These are phyloP conservation scores for Eurytoma adleriae DNA, from an alignment of 2,888 invertebrate genomes.

Conservation along the genomic window DNA sequence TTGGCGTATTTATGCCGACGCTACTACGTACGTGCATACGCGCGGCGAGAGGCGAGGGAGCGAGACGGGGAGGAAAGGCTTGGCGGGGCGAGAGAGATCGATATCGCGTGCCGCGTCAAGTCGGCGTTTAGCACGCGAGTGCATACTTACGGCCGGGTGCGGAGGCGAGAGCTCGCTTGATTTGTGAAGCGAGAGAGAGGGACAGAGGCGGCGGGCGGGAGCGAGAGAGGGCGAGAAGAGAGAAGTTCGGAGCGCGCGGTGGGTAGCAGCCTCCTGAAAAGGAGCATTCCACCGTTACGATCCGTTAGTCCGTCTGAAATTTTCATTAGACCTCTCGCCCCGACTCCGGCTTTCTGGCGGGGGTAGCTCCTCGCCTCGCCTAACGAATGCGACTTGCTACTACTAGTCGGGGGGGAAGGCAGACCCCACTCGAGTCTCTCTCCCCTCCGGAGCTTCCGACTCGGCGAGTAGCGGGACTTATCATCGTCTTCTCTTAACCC, in stretches of 20 bases:
- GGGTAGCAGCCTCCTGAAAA: not conserved
- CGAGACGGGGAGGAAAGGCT: constrained; percentile 30
- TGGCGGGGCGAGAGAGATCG: constrained; percentile 30
- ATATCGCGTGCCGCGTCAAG: constrained; percentile 39
- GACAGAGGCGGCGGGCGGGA: not conserved
- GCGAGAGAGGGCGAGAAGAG: not conserved
- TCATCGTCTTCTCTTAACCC: constrained; percentile 31
- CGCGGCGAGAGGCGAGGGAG: not conserved
- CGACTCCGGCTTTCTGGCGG: constrained; percentile 10
- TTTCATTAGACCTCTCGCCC: constrained; percentile 56
- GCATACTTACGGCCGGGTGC: not conserved
- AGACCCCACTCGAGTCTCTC: not conserved
- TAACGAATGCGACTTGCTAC: constrained; percentile 46
- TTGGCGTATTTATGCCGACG: constrained; percentile 56
- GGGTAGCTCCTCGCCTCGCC: not conserved
- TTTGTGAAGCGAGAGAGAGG: constrained; percentile 31
- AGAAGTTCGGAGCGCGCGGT: constrained; percentile 8
- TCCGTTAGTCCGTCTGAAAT: constrained; percentile 56
- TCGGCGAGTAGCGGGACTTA: constrained; percentile 24
- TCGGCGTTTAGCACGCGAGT: constrained; percentile 47
- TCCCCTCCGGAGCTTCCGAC: not conserved
- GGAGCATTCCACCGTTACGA: constrained; percentile 44
- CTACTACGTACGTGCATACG: not conserved
- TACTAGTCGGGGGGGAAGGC: not conserved
- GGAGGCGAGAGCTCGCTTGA: constrained; percentile 39